Evolutionary conservation across 2,113 vertebrate species (phyloP).

Genomic region (Pelusios castaneus): DNA sequence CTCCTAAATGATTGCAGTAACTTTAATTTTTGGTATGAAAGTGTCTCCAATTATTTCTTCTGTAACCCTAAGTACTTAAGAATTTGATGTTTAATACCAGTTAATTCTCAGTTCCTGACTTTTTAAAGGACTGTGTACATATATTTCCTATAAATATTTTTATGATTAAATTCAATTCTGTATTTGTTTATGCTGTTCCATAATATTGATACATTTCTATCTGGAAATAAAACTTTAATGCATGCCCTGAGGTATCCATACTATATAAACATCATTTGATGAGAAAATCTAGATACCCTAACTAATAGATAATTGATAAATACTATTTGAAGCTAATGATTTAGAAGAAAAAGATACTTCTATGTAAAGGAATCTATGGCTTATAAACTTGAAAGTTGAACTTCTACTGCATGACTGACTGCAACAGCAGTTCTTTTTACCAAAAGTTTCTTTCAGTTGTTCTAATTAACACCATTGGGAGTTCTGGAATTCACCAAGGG

Average conservation of each 20-base stretch:
- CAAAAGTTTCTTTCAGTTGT: conserved; percentile 78
- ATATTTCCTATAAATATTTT: neutral
- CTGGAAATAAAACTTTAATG: neutral
- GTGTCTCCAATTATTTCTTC: neutral
- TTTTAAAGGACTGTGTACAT: rapidly evolving
- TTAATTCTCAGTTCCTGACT: neutral
- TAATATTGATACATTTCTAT: neutral
- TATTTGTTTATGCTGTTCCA: neutral
- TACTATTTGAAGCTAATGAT: neutral
- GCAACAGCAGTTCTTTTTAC: conserved; percentile 66
- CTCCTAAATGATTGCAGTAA: rapidly evolving
- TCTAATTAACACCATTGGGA: conserved; percentile 80
- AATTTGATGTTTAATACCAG: neutral
- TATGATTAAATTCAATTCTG: neutral
- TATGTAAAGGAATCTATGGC: neutral
- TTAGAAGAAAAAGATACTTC: neutral
- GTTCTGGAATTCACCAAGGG: conserved; percentile 77
- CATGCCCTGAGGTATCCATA: neutral
- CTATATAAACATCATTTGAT: conserved; percentile 46
- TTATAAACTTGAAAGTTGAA: conserved; percentile 70
- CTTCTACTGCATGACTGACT: conserved; percentile 66
- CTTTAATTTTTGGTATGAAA: neutral
- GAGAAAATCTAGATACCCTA: conserved; percentile 62
- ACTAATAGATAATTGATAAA: conserved; percentile 56
- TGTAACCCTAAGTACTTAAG: rapidly evolving